These are phyloP conservation scores for Crossaster papposus DNA, from an alignment of 53 echinoderm and acorn worm genomes.

Conservation along the genomic window DNA sequence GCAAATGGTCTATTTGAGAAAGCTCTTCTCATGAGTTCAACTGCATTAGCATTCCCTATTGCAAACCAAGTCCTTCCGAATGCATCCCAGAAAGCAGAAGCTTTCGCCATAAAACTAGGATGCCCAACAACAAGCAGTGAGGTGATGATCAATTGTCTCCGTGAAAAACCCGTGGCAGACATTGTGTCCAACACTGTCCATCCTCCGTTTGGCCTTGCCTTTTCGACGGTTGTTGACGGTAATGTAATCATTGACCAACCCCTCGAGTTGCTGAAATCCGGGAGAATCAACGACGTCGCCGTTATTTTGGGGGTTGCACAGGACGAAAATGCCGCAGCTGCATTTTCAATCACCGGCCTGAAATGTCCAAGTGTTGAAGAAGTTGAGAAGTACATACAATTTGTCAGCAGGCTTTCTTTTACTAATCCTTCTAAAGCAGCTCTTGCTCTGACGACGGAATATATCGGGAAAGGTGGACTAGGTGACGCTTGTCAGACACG, in stretches of 20 bases:
- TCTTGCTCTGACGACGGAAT: slow-evolving; percentile 1
- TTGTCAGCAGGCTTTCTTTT: slow-evolving; percentile 1
- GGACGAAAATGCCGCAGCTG: neutral
- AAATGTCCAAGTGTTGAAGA: slow-evolving; percentile 23
- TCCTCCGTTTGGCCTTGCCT: neutral
- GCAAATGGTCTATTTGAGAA: slow-evolving; percentile 64
- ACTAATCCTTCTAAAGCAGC: slow-evolving; percentile 18
- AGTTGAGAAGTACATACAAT: neutral
- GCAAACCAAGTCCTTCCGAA: neutral
- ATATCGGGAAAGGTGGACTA: neutral
- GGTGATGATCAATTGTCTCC: slow-evolving; percentile 54
- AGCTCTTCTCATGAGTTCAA: slow-evolving; percentile 55
- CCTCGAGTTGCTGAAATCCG: neutral
- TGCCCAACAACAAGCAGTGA: slow-evolving; percentile 34
- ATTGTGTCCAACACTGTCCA: neutral
- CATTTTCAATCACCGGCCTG: neutral
- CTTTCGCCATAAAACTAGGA: slow-evolving; percentile 24
- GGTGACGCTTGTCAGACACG: slow-evolving; percentile 12
- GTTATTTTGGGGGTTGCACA: neutral
- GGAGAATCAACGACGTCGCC: slow-evolving; percentile 39
- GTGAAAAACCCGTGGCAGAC: slow-evolving; percentile 36
- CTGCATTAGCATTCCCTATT: slow-evolving; percentile 16
- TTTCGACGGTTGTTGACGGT: slow-evolving; percentile 33
- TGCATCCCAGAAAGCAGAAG: slow-evolving; percentile 42
- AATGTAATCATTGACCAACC: slow-evolving; percentile 36